phyloP scores from a whole-genome alignment of 2,797 vertebrate species.

The Gallinago stenura region DNA sequence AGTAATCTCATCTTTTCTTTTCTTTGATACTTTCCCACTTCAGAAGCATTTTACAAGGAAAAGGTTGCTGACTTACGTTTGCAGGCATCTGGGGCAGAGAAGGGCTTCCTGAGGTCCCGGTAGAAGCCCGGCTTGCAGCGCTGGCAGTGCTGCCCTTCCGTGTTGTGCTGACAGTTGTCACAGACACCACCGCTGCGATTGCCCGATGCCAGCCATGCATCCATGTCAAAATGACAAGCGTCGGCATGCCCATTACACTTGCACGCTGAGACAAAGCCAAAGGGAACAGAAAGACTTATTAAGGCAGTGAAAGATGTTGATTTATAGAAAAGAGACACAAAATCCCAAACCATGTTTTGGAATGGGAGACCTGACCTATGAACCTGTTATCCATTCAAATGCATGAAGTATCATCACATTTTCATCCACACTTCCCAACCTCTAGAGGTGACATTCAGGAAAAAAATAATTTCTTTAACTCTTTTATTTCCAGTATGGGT shows the following conservation, averaged over 20 bases:
- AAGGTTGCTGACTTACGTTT: slow-evolving; percentile 83
- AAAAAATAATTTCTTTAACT: not conserved
- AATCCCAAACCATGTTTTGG: not conserved
- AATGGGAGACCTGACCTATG: not conserved
- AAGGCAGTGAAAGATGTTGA: not conserved
- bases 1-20: not conserved
- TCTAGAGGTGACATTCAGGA: not conserved
- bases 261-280: slow-evolving; percentile 82
- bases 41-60: not conserved
- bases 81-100: slow-evolving; percentile 87
- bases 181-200: slow-evolving; percentile 91
- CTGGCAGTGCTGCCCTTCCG: slow-evolving; percentile 91
- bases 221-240: slow-evolving; percentile 90
- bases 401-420: not conserved
- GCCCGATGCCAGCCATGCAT: slow-evolving; percentile 87
- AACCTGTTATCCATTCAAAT: not conserved
- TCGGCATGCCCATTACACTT: slow-evolving; percentile 94
- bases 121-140: slow-evolving; percentile 91
- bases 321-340: not conserved
- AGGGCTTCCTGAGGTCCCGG: slow-evolving; percentile 84
- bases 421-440: not conserved
- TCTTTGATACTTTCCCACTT: not conserved
- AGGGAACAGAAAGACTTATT: not conserved
- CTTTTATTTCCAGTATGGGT: not conserved
- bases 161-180: slow-evolving; percentile 92